Conservation (phyloP, 2,888 invertebrate genomes). For the Orchesella flavescens region DNA sequence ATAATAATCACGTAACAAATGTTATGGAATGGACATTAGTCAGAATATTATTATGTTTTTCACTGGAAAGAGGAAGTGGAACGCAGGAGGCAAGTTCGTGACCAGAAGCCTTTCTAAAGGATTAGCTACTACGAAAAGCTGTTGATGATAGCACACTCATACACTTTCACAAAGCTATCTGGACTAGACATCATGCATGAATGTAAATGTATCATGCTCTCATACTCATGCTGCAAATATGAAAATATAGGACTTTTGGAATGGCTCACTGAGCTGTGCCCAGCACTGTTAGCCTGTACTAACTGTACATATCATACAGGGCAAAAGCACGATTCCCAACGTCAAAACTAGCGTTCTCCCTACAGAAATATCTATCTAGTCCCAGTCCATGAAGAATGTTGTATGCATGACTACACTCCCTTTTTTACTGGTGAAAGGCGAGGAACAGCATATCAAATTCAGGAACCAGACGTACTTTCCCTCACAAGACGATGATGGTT, state of each 20-base stretch:
- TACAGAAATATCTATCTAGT: background rate
- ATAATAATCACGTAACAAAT: constrained; percentile 57
- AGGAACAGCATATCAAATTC: background rate
- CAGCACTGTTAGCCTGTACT: too few species aligned
- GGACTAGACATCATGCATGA: constrained; percentile 17
- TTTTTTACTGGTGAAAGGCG: background rate
- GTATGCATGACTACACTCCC: constrained; percentile 7
- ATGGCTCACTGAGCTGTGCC: too few species aligned
- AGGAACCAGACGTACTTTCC: background rate
- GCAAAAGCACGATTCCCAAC: too few species aligned
- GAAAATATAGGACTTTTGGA: too few species aligned
- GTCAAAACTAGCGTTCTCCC: background rate
- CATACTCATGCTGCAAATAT: too few species aligned
- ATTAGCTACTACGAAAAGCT: constrained; percentile 45
- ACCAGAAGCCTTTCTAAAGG: constrained; percentile 46
- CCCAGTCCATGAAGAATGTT: constrained; percentile 8
- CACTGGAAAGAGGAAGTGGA: constrained; percentile 3
- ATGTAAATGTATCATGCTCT: constrained; percentile 22
- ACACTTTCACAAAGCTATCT: constrained; percentile 18
- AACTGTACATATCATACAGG: too few species aligned
- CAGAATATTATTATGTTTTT: constrained; percentile 51
- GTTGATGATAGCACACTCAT: constrained; percentile 31
- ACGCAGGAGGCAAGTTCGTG: constrained; percentile 42
- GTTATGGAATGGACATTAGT: constrained; percentile 51
- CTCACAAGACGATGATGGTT: background rate